Base-by-base conservation (phyloP, 2,797 vertebrate genomes). In the Chaetodon trifasciatus region DNA sequence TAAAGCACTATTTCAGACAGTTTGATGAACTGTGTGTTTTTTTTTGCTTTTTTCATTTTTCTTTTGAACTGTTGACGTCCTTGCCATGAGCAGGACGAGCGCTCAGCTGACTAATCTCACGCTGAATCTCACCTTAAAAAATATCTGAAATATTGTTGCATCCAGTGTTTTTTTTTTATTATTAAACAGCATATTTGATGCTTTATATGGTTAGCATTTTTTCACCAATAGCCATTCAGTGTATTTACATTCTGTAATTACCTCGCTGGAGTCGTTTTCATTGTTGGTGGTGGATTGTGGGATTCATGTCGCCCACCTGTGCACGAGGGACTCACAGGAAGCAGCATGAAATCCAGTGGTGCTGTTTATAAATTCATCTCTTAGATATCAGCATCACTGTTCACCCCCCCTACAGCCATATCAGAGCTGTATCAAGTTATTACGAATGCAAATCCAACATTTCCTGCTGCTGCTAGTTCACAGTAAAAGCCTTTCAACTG, bases 1-100 rank as follows among this genome's bases (percentile, higher is more conserved):
- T 65, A n/a, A 21, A 71, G 12, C 53, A 19, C 37, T 17, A 21
- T 76, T 44, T 64, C 32, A 69, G 66, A 49, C 4, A 13, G 50
- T 70, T 32, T 40, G 47, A 67, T 78, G 32, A 76, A 37, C 40
- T 42, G 57, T 3, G 3, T 72, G 28, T 47, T 67, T 5, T 52
- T 62, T 40, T 12, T 53, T 57, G 35, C 64, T 42, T 12, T 53
- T 56, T 32, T 70, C 7, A 1, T 62, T 65, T 60, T 21, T 21
- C 13, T 28, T 39, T 35, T 28, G 5, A 58, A 24, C 28, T 16
- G 37, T 53, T 66, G 19, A 40, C 5, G 2, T 9, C 39, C 21
- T 65, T 19, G 39, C 42, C 42, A 8, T 70, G 47, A 66, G n/a
- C n/a, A 46, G 19, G 46, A 57, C 24, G 60, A 47, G 11, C n/a